Evolutionary conservation across 2,888 invertebrate species (phyloP), one percentile per base, ranked within the genome.

Genomic region (Gymnoscelis rufifasciata): DNA sequence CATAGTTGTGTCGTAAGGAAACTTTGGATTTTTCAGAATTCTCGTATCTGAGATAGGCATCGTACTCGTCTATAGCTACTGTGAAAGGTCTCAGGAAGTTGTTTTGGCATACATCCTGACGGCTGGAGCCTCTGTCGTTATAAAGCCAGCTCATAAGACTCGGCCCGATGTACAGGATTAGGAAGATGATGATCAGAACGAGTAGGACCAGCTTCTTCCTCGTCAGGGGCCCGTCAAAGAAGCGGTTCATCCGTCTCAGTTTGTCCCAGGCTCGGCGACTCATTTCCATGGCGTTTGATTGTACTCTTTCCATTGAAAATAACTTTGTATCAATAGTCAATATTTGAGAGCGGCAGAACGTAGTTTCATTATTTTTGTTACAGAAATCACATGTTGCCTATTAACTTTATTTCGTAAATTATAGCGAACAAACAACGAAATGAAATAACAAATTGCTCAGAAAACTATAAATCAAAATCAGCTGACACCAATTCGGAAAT

Each of bases 91-190:
- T 88, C 54, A 94, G 65, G 52, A 91, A 90, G 64, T 92, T 92
- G 47, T 90, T 90, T 69, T 94, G 90, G 68, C 94, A 94, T 47
- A 90, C 77, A 60, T 91, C 90, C 51, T 92, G 78, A 35, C 83
- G 83, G 59, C 83, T 84, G 55, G 59, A 74, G 47, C 80, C 83
- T 47, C 88, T 86, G 19, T 82, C 74, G 47, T 82, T 83, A 55
- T 92, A 91, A 23, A 93, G 63, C 89, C 91, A 92, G 51, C 90
- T 90, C 66, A 91, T 87, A 13, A 93, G 67, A 23, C 90, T 84
- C 26, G 93, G 93, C 36, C 93, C 91, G 36, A 92, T 71, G 65
- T 93, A 93, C 4, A 93, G 73, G 29, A 92, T 72, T 41, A 93
- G 78, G 47, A 90, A 88, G 56, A 90, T 86, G 39, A 90, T 60